Evolutionary conservation across 2,888 invertebrate species (phyloP), one percentile per base, ranked within the genome.

Genomic region (Andrena bicolor): DNA sequence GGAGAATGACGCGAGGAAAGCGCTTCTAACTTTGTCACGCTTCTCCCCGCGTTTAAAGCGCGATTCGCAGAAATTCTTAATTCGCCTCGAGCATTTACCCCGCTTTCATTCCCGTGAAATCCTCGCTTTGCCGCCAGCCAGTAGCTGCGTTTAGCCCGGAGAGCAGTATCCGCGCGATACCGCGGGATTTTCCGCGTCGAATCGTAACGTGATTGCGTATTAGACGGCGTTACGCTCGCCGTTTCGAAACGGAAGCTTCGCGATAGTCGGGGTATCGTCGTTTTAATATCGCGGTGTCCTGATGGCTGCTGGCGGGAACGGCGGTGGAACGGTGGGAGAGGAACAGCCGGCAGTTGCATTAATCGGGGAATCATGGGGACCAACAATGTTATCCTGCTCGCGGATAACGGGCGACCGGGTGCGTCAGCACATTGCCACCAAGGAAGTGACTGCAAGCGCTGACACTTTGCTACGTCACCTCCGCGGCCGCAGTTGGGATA

Each of bases 401-500:
- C 84, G 82, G 84, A 90, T 91, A 92, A 92, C 91, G 91, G 91
- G 90, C 81, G 86, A 78, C 90, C 92, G 91, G 90, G 91, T 92
- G 92, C 90, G 86, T 84, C 77, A 83, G 83, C 86, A 79, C 84
- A 84, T 85, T 87, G 84, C 88, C 88, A 88, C 89, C 91, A 88
- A 92, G 92, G 91, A 92, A 92, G 91, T 91, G 86, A 83, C 82
- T 79, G 69, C 66, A 81, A 78, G 87, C 83, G 86, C 90, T 86
- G 92, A 90, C 92, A 90, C 91, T 92, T 41, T 92, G 92, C 92
- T 88, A 89, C 91, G 91, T 92, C 92, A 92, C 92, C 87, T 86
- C 85, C 77, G 83, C 75, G 61, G 72, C 63, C 76, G 0, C 23
- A 56, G 56, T 10, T 3, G 56, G 23, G 23, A 56, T 26, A 26